Evolutionary conservation across 35 echinoderm and acorn worm genomes (phyloP).

Genomic region (Hemicentrotus pulcherrimus): DNA sequence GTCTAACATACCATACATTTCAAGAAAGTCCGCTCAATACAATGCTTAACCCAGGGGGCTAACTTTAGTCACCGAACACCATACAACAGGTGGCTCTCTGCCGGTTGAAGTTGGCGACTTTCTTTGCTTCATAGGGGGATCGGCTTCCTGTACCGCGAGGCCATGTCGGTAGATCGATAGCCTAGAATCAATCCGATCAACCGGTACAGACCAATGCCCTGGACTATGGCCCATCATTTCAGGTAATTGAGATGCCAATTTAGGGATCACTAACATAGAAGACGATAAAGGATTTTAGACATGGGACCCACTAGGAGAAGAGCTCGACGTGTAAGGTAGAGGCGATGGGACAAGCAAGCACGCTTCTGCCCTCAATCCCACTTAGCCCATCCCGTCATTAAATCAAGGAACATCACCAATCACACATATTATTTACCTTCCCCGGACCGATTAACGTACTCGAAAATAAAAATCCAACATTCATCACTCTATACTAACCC

Average conservation of each 20-base stretch:
- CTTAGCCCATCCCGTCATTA: neutral
- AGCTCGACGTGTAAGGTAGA: neutral
- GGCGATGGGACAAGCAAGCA: neutral
- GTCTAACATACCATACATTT: neutral
- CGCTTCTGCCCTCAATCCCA: neutral
- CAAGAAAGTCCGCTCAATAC: slow-evolving; percentile 2
- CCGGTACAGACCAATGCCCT: neutral
- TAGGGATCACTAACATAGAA: neutral
- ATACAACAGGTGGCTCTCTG: neutral
- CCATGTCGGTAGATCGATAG: slow-evolving; percentile 9
- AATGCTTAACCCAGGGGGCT: slow-evolving; percentile 15
- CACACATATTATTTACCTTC: neutral
- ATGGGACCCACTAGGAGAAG: neutral
- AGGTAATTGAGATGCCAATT: slow-evolving; percentile 1
- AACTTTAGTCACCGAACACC: neutral
- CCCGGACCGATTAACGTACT: neutral
- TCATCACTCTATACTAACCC: neutral
- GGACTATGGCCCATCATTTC: neutral
- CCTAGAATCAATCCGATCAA: neutral
- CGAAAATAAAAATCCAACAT: neutral
- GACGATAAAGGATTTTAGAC: neutral
- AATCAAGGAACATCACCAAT: neutral
- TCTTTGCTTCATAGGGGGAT: neutral
- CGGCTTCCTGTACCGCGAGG: neutral
- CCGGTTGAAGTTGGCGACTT: neutral